These are phyloP conservation scores for Gila orcuttii DNA, from an alignment of 2,113 vertebrate species.

Conservation along the genomic window DNA sequence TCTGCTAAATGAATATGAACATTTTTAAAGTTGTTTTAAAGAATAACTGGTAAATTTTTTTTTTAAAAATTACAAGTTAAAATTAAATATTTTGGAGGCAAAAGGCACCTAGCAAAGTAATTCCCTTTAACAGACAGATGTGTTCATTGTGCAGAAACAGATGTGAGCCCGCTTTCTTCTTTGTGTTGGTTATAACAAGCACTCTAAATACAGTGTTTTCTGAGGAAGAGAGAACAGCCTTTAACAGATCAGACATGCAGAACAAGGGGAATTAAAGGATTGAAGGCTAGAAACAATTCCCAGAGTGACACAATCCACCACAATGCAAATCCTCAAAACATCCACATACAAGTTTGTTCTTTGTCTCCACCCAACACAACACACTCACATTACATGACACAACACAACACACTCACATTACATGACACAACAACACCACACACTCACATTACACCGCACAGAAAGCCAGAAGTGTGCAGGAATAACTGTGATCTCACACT, in stretches of 20 bases:
- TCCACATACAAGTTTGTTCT: slow-evolving; percentile 35
- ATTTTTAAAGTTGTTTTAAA: background rate
- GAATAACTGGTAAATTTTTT: no score
- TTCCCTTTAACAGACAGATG: background rate
- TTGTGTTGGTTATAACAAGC: background rate
- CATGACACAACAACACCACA: slow-evolving; percentile 38
- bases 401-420: slow-evolving; percentile 1
- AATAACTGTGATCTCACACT: slow-evolving; percentile 32
- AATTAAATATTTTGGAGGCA: background rate
- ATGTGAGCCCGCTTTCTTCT: background rate
- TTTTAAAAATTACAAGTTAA: no score
- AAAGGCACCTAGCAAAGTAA: background rate
- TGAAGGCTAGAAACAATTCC: slow-evolving; percentile 29
- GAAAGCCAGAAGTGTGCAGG: background rate
- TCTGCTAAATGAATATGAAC: background rate
- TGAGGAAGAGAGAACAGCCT: background rate
- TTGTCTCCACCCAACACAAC: slow-evolving; percentile 43
- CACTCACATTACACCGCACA: slow-evolving; percentile 69
- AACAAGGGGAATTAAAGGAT: background rate
- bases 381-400: slow-evolving; percentile 42
- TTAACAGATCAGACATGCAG: background rate
- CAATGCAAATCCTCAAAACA: slow-evolving; percentile 50
- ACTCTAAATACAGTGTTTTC: background rate
- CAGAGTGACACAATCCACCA: slow-evolving; percentile 52
- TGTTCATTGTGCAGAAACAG: background rate